Evolutionary conservation across 2,797 vertebrate species (phyloP), one percentile per base, ranked within the genome.

Genomic region (Anolis apletophallus): DNA sequence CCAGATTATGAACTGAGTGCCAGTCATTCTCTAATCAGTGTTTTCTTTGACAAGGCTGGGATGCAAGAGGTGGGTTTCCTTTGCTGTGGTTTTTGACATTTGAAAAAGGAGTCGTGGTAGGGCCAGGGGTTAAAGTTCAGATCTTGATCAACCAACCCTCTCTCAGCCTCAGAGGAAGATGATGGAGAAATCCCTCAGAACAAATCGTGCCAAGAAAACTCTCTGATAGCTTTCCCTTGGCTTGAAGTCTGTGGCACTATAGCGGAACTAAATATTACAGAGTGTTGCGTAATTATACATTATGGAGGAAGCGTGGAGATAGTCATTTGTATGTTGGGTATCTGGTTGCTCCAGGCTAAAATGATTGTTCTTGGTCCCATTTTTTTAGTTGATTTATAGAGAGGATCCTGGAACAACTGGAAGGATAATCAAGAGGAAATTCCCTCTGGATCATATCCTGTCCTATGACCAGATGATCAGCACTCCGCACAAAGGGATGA

Each of bases 1-100:
- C 0, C 46, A 0, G 11, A 13, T 12, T 90, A 88, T 0, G 1
- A 67, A 2, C 0, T 3, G 1, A 16, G 3, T 1, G 0, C 3
- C 1, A 61, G 1, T 1, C 93, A 93, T 46, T 61, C 80, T 50
- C 86, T 93, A 81, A 14, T 96, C 78, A 93, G 88, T 34, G 21
- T 96, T 74, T 96, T 94, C 90, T 96, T 85, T 0, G 89, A 94
- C 32, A 9, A n/a, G 0, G 40, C n/a, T 0, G 7, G 34, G 3
- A 89, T 96, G 73, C 88, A 91, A 57, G 93, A 96, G 95, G 96
- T 95, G 79, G 12, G 79, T 73, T 17, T 11, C 16, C 14, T 19
- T 16, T 13, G 17, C 46, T 11, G 54, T 1, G 23, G 26, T 21
- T n/a, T 40, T 21, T 9, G 12, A 9, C 40, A 46, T 46, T 46